Percentiles rank a stretch among this genome's conserved stretches.
Conservation (phyloP, 2,888 invertebrate species). For the Gibbula magus region DNA sequence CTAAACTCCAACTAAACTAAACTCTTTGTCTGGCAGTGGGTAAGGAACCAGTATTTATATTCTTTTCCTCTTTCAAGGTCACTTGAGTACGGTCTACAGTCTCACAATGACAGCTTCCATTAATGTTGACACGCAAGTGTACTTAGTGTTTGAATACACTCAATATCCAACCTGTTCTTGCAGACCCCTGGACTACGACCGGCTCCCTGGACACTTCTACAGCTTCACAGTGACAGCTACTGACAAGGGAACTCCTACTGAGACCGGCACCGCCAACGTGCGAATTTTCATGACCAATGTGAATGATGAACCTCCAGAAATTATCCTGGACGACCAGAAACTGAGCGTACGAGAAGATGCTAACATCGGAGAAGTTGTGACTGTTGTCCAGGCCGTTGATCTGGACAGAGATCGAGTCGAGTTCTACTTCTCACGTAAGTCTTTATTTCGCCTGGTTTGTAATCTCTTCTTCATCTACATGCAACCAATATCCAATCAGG, state of each 20-base stretch:
- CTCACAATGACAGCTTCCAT: background rate
- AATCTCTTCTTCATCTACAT: too few species aligned
- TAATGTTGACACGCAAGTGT: background rate
- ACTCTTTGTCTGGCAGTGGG: too few species aligned
- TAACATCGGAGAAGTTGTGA: slow-evolving; percentile 87
- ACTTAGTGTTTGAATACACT: background rate
- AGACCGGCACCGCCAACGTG: slow-evolving; percentile 94
- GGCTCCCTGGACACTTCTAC: slow-evolving; percentile 78
- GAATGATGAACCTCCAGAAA: slow-evolving; percentile 92
- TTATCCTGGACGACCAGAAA: slow-evolving; percentile 50
- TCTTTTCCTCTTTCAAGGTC: too few species aligned
- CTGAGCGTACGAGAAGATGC: slow-evolving; percentile 63
- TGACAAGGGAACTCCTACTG: slow-evolving; percentile 94
- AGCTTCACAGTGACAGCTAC: slow-evolving; percentile 95
- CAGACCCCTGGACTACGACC: slow-evolving; percentile 72
- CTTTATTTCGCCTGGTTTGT: background rate
- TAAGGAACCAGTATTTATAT: too few species aligned
- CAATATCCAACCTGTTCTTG: slow-evolving; percentile 26
- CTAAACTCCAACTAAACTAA: too few species aligned
- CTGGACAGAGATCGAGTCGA: slow-evolving; percentile 97
- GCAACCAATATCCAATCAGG: too few species aligned
- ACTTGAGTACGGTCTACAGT: background rate
- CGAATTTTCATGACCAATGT: slow-evolving; percentile 97
- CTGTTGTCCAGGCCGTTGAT: slow-evolving; percentile 96
- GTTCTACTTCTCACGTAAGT: slow-evolving; percentile 80